Conservation (phyloP, 2,797 vertebrate species). For the Clarias platycephalus region DNA sequence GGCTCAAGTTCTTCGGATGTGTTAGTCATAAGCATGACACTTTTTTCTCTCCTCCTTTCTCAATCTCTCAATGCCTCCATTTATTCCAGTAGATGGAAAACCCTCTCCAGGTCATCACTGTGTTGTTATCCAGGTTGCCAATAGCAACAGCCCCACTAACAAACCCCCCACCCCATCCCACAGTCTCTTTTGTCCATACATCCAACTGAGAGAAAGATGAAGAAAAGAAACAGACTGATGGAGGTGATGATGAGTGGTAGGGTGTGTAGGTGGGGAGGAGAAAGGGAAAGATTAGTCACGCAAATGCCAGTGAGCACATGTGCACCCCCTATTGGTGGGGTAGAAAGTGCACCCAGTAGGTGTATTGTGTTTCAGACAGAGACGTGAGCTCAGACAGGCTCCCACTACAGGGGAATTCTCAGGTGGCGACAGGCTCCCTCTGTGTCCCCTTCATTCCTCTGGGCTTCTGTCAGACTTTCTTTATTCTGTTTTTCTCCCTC, state of each 20-base stretch:
- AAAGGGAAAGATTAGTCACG: conserved; percentile 75
- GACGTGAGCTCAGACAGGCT: conserved; percentile 73
- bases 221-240: conserved; percentile 35
- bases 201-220: conserved; percentile 35
- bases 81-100: conserved; percentile 64
- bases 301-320: conserved; percentile 76
- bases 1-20: conserved; percentile 50
- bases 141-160: conserved; percentile 64
- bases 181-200: conserved; percentile 63
- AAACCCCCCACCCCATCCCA: conserved; percentile 60
- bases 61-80: conserved; percentile 69
- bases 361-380: conserved; percentile 73
- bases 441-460: conserved; percentile 46
- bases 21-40: conserved; percentile 50
- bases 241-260: conserved; percentile 39
- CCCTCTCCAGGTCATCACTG: conserved; percentile 65
- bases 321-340: conserved; percentile 79
- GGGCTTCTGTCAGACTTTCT: conserved; percentile 27
- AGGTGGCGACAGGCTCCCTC: conserved; percentile 48
- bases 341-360: conserved; percentile 72
- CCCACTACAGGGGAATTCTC: conserved; percentile 61
- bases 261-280: conserved; percentile 60
- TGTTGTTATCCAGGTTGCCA: conserved; percentile 70
- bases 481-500: conserved; percentile 19
- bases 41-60: conserved; percentile 53